Evolutionary conservation across 2,113 vertebrate genomes (phyloP), one percentile per base, ranked within the genome.

Genomic region (Ophiodon elongatus): DNA sequence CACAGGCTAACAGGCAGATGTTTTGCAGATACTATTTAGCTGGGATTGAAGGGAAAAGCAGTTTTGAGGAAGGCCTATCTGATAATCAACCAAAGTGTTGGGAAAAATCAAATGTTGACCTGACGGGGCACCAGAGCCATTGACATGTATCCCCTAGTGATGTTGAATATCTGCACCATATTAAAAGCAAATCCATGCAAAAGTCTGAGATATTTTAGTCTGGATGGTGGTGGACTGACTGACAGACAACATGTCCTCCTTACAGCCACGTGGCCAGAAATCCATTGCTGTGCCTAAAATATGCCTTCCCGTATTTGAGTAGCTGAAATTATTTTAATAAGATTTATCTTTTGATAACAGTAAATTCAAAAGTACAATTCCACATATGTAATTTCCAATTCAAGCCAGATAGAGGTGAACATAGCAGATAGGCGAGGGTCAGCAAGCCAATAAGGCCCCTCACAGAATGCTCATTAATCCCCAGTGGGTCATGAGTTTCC

Each of bases 391-490:
- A 57, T 73, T 75, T 11, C 11, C 62, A 69, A 8, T 79, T 71
- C 23, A 6, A 69, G 37, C 8, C 73, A 80, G 41, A 63, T 17
- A 72, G 63, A 57, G 50, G 80, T 63, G 47, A 82, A 74, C 59
- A 54, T 59, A 41, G 76, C 70, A 64, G 72, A 75, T n/a, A 64
- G 41, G 41, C 1, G 29, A 56, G 27, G 76, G 76, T 79, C 86
- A 76, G 77, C 76, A 77, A 83, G 85, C 67, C 73, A 83, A 62
- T 67, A 71, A 83, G 78, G 68, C 31, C 29, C 72, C 76, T 81
- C 70, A 39, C 47, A 78, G 67, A 82, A 87, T 83, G 66, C 71
- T 84, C 73, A 82, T 84, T 83, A 85, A 82, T 91, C 87, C 87
- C 86, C 68, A 50, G 82, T 37, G 85, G 85, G 80, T 88, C 83